Conservation (phyloP, 2,113 vertebrate genomes). For the Apus apus region DNA sequence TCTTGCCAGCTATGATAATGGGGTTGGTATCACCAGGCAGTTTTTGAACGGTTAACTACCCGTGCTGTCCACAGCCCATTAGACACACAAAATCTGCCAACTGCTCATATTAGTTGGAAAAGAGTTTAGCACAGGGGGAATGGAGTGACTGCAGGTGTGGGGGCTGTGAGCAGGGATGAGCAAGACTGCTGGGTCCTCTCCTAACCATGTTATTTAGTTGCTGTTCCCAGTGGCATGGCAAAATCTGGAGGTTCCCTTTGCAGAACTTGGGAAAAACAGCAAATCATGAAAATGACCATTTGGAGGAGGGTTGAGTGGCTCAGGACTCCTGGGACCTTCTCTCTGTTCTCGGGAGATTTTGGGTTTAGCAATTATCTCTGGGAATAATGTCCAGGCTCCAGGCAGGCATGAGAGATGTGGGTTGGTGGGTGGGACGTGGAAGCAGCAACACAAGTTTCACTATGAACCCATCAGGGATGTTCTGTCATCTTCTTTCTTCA, state of each 20-base stretch:
- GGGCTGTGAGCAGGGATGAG: not conserved
- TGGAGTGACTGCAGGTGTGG: rapidly evolving
- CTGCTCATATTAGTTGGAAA: constrained; percentile 31
- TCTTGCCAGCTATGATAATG: not conserved
- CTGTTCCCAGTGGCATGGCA: rapidly evolving
- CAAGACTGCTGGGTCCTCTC: not conserved
- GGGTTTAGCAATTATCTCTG: not conserved
- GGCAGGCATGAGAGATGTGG: rapidly evolving
- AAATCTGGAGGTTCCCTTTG: not conserved
- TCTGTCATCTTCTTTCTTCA: not conserved
- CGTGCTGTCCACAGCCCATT: constrained; percentile 7
- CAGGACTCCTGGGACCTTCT: not conserved
- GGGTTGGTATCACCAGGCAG: constrained; percentile 34
- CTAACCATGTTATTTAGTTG: rapidly evolving
- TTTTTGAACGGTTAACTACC: constrained; percentile 62
- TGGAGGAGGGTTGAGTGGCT: not conserved
- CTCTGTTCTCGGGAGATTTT: not conserved
- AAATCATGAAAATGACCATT: not conserved
- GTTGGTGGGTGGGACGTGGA: not conserved
- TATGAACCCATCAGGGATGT: rapidly evolving
- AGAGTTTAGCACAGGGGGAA: not conserved
- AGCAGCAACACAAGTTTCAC: not conserved
- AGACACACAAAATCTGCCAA: constrained; percentile 54
- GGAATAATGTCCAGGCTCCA: not conserved
- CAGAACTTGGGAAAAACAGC: not conserved